phyloP scores from a whole-genome alignment of 1,140 invertebrate species.

The Anoplolepis gracilipes region DNA sequence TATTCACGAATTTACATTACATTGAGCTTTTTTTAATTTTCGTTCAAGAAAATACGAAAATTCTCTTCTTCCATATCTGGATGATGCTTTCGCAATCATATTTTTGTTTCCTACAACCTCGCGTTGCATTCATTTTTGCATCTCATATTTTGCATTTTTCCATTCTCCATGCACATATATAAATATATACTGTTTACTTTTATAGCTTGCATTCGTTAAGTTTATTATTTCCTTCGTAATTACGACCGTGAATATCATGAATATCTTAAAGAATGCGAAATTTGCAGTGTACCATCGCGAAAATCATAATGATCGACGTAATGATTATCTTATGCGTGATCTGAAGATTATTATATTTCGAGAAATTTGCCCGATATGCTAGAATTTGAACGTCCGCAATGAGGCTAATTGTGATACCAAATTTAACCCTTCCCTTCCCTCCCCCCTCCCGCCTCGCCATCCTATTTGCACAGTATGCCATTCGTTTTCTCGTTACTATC shows the following conservation, averaged over 20 bases:
- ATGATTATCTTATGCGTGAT: not conserved
- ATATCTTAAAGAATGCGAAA: not conserved
- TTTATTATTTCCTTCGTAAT: not conserved
- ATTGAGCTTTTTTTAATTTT: slow-evolving; percentile 54
- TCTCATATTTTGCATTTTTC: slow-evolving; percentile 14
- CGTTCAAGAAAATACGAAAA: slow-evolving; percentile 20
- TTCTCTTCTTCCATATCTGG: not conserved
- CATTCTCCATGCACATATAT: not conserved
- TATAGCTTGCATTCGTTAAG: not conserved
- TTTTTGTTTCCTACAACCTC: slow-evolving; percentile 2
- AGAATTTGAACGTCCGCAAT: not conserved
- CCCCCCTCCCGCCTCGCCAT: not conserved
- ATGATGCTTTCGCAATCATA: slow-evolving; percentile 9
- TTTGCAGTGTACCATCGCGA: not conserved
- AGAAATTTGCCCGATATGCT: not conserved
- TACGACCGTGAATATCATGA: not conserved
- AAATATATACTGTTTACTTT: not conserved
- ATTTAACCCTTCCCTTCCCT: slow-evolving; percentile 18
- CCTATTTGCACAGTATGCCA: not conserved
- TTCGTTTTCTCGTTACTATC: slow-evolving; percentile 52
- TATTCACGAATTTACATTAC: slow-evolving; percentile 5
- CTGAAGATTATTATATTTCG: not conserved
- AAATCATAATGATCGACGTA: not conserved
- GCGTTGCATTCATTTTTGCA: not conserved
- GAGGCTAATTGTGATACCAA: slow-evolving; percentile 55